Conservation (phyloP, 2,888 invertebrate genomes). For the Drosophila gaucha region DNA sequence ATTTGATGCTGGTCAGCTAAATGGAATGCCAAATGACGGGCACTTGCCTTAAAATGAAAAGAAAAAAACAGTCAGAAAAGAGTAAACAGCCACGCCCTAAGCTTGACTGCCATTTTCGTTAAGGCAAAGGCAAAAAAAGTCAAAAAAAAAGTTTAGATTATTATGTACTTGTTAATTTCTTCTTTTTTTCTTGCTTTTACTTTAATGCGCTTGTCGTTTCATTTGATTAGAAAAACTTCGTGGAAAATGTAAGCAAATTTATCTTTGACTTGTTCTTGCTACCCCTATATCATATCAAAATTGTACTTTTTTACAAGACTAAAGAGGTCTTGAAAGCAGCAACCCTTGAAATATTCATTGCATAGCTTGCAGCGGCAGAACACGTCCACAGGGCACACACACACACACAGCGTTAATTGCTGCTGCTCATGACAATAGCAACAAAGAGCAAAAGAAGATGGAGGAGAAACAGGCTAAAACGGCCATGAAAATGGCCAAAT, state of each 20-base stretch:
- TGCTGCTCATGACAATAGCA: conserved; percentile 72
- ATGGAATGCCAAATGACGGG: conserved; percentile 24
- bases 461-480: conserved; percentile 30
- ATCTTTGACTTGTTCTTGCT: conserved; percentile 5
- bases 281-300: background rate
- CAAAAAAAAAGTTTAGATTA: conserved; percentile 51
- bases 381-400: conserved; percentile 12
- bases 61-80: background rate
- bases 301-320: conserved; percentile 19
- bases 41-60: conserved; percentile 11
- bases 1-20: conserved; percentile 53
- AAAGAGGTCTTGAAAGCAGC: conserved; percentile 10
- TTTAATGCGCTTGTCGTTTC: conserved; percentile 44
- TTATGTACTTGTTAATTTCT: conserved; percentile 66
- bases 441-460: conserved; percentile 15
- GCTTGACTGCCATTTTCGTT: background rate
- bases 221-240: conserved; percentile 35
- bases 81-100: conserved; percentile 12
- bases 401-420: conserved; percentile 71
- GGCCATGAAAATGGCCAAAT: conserved; percentile 35
- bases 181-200: conserved; percentile 36
- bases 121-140: background rate
- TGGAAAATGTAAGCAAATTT: conserved; percentile 24
- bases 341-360: conserved; percentile 56
- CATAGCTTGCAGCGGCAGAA: conserved; percentile 34